Evolutionary conservation across 2,888 invertebrate species (phyloP), one percentile per base, ranked within the genome.

Genomic region (Lycia hirtaria): DNA sequence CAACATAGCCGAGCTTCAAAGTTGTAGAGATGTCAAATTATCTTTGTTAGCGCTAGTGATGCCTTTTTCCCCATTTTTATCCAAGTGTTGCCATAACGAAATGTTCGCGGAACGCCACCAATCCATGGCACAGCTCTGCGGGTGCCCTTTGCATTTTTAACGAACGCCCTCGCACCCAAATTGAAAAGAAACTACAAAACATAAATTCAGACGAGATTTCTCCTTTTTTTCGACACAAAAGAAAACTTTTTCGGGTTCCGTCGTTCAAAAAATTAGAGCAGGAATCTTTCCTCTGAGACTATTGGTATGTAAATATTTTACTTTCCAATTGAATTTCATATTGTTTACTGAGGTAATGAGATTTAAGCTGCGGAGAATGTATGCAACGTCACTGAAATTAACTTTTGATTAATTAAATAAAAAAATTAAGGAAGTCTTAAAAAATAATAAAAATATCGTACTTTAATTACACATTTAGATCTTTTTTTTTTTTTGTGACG

Each of bases 71-170:
- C n/a, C n/a, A n/a, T n/a, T n/a, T n/a, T n/a, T n/a, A n/a, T n/a
- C n/a, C n/a, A n/a, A n/a, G n/a, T n/a, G n/a, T n/a, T n/a, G 5
- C 10, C 17, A 6, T 17, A 7, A 7, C 9, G 14, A 30, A 12
- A 19, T 30, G 22, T 22, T 9, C 19, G 12, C 15, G 7, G 2
- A 19, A 12, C 24, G 17, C 12, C 26, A 43, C 30, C 41, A 56
- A 56, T 44, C 55, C 37, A 49, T 35, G 15, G 37, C 20, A 7
- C 24, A 7, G 43, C 20, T 32, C 43, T n/a, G 43, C 66, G 62
- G 54, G 58, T 68, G 72, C 76, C 73, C 70, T 73, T 77, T 85
- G 83, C 83, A 86, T 84, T 83, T 86, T 85, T 87, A 86, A 86
- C 81, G 82, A 83, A 78, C 69, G 41, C 72, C 57, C 76, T 74